Conservation (phyloP, 1,140 invertebrate genomes). For the Bombus sibiricus region DNA sequence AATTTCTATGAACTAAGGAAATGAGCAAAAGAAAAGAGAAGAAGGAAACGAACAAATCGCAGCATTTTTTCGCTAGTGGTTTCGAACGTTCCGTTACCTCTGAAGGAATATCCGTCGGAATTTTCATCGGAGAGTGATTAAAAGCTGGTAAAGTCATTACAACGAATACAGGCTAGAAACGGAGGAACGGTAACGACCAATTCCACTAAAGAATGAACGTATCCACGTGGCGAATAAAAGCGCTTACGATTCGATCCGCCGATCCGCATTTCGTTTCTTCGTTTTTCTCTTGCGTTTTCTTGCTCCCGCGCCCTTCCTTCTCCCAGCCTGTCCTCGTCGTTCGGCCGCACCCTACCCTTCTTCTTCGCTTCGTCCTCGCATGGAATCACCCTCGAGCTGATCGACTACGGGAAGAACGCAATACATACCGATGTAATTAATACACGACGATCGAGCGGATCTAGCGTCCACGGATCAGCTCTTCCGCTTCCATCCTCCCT, state of each 20-base stretch:
- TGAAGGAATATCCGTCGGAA: neutral
- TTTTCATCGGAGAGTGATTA: neutral
- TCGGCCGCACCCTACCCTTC: neutral
- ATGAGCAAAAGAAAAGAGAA: neutral
- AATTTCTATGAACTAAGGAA: neutral
- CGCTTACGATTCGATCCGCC: constrained; percentile 11
- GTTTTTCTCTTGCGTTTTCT: constrained; percentile 25
- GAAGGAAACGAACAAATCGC: neutral
- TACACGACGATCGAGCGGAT: neutral
- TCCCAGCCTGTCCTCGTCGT: neutral
- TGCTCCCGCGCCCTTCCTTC: neutral
- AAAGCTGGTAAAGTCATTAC: neutral
- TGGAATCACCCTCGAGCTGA: neutral
- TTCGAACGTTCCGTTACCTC: neutral
- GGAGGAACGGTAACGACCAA: constrained; percentile 10
- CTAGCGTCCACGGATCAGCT: neutral
- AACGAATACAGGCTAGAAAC: no score
- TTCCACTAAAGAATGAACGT: neutral
- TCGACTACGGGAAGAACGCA: constrained; percentile 7
- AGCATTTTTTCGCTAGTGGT: neutral
- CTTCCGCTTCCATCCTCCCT: neutral
- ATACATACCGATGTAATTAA: neutral
- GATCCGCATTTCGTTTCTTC: constrained; percentile 47
- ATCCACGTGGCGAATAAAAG: constrained; percentile 7
- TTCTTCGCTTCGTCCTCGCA: neutral